A percentile compares a stretch with the other conserved stretches of the same genome.
phyloP scores from a whole-genome alignment of 2,113 vertebrate genomes.

The Antidorcas marsupialis region DNA sequence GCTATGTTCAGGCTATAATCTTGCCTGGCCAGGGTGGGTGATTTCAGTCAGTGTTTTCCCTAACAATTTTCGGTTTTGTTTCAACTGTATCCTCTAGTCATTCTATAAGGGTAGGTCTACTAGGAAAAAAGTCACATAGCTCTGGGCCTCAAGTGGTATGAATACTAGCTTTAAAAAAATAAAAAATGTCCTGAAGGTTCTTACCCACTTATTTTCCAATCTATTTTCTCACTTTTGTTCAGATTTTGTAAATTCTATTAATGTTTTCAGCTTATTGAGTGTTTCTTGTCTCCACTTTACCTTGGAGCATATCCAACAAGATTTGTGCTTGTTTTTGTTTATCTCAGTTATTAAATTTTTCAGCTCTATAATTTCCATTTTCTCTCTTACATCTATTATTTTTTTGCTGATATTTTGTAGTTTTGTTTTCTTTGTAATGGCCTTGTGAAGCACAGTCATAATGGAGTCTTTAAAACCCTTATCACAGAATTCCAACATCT shows the following conservation, averaged over 20 bases:
- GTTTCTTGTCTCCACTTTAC: neutral
- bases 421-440: neutral
- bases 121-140: neutral
- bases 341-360: neutral
- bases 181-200: neutral
- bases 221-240: neutral
- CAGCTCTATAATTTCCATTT: neutral
- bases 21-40: neutral
- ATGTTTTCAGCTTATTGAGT: neutral
- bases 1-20: neutral
- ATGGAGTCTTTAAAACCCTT: neutral
- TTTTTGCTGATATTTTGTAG: neutral
- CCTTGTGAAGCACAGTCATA: neutral
- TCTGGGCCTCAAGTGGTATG: neutral
- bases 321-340: neutral
- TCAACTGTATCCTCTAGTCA: neutral
- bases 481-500: neutral
- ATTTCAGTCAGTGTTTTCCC: neutral
- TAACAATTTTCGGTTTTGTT: neutral
- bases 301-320: neutral
- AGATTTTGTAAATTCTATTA: neutral
- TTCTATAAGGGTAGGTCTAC: neutral
- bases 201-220: neutral
- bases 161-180: neutral
- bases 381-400: neutral